These are phyloP conservation scores for Aldabrachelys gigantea DNA, from an alignment of 2,113 vertebrate species.

Conservation along the genomic window DNA sequence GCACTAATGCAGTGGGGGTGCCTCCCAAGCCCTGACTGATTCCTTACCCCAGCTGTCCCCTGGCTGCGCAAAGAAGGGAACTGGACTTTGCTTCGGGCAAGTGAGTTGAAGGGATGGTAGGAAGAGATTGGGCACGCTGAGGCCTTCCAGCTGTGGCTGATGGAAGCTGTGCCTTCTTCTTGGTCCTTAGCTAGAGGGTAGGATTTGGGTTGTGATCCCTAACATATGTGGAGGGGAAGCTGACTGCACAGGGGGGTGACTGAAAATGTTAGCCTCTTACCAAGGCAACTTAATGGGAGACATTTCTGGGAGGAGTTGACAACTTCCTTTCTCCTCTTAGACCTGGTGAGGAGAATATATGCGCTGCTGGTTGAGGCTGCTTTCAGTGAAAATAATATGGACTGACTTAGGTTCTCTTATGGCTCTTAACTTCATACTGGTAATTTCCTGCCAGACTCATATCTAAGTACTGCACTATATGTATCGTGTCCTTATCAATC, in stretches of 20 bases:
- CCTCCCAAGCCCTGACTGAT: background rate
- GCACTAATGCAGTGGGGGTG: background rate
- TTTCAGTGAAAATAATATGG: background rate
- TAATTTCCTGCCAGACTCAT: background rate
- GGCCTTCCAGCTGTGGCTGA: background rate
- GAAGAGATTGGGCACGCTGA: background rate
- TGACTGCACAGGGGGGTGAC: background rate
- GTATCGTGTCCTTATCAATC: background rate
- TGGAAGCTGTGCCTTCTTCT: background rate
- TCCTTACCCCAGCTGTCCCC: background rate
- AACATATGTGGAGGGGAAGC: background rate
- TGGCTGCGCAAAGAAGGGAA: background rate
- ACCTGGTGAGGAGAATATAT: background rate
- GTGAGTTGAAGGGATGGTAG: background rate
- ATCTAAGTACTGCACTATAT: fast-evolving
- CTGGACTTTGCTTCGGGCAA: background rate
- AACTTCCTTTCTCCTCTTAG: background rate
- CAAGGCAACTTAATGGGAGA: background rate
- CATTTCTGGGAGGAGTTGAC: background rate
- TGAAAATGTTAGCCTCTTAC: background rate
- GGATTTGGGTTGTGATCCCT: background rate
- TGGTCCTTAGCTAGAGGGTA: background rate
- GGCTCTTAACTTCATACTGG: background rate
- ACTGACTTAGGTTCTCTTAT: background rate
- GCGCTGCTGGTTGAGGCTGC: background rate